Evolutionary conservation across 37 sponge, comb jelly and placozoan genomes (phyloP).

Genomic region (Aplysina aerophoba): DNA sequence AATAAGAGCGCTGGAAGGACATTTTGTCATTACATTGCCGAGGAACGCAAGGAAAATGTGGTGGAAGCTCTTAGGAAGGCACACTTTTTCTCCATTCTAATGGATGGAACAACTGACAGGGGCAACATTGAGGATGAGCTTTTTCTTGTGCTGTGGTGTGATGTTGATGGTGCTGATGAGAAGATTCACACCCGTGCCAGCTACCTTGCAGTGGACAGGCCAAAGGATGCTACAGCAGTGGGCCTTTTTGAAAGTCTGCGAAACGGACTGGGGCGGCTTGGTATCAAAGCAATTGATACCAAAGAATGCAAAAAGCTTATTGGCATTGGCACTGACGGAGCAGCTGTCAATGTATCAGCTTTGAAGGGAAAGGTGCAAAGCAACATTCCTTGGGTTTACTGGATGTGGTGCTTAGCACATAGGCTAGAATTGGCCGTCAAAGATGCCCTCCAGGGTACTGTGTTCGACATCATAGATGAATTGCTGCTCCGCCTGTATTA

Average conservation of each 20-base stretch:
- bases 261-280: too few species aligned
- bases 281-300: too few species aligned
- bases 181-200: not conserved
- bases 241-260: conserved; percentile 60
- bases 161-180: not conserved
- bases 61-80: not conserved
- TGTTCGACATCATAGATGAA: conserved; percentile 59
- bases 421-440: conserved; percentile 64
- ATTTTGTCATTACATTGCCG: conserved; percentile 26
- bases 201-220: conserved; percentile 22
- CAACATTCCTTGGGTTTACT: conserved; percentile 53
- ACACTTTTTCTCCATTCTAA: not conserved
- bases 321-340: conserved; percentile 69
- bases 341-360: conserved; percentile 61
- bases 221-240: conserved; percentile 31
- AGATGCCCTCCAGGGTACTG: conserved; percentile 52
- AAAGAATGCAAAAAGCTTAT: too few species aligned
- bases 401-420: conserved; percentile 72
- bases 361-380: conserved; percentile 44
- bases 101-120: not conserved
- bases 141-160: not conserved
- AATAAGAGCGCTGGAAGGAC: conserved; percentile 12
- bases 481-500: conserved; percentile 55
- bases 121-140: not conserved
- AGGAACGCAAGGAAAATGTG: not conserved